These are phyloP conservation scores for Sorex fumeus DNA, from an alignment of 2,113 vertebrate species.

Conservation along the genomic window DNA sequence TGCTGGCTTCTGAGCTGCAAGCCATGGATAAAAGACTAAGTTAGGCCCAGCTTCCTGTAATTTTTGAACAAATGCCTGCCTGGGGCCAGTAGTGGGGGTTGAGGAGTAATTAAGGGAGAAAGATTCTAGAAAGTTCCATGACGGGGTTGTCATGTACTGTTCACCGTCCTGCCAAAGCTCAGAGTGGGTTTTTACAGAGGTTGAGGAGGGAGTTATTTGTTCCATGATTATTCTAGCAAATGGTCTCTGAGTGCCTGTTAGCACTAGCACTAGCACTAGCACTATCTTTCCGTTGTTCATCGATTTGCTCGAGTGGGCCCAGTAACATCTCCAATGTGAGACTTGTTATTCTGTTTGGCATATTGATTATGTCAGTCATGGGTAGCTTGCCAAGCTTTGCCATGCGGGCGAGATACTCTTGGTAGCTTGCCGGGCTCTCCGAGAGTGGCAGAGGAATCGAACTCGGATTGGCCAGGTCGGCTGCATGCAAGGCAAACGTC, in stretches of 20 bases:
- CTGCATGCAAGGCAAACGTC: too few relatives aligned
- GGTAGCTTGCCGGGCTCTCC: too few relatives aligned
- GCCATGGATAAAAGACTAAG: background rate
- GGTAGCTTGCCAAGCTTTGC: too few relatives aligned
- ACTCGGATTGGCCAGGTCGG: too few relatives aligned
- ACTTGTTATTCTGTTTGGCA: too few relatives aligned
- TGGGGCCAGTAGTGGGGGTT: background rate
- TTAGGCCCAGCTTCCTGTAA: background rate
- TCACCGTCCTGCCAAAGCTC: background rate
- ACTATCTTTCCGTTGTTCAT: too few relatives aligned
- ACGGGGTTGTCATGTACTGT: background rate
- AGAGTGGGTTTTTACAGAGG: background rate
- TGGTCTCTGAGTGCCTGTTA: background rate
- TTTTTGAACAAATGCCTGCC: conserved; percentile 46
- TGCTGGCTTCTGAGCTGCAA: background rate
- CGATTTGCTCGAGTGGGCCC: too few relatives aligned
- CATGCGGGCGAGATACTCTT: too few relatives aligned
- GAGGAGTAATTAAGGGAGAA: background rate
- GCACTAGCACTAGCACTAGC: too few relatives aligned
- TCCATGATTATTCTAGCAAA: background rate
- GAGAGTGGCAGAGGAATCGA: too few relatives aligned
- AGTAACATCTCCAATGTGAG: too few relatives aligned
- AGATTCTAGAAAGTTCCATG: background rate
- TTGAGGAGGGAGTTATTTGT: background rate
- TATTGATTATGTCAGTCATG: too few relatives aligned